Base-by-base conservation (phyloP, 2,797 vertebrate genomes). In the Sciurus vulgaris region DNA sequence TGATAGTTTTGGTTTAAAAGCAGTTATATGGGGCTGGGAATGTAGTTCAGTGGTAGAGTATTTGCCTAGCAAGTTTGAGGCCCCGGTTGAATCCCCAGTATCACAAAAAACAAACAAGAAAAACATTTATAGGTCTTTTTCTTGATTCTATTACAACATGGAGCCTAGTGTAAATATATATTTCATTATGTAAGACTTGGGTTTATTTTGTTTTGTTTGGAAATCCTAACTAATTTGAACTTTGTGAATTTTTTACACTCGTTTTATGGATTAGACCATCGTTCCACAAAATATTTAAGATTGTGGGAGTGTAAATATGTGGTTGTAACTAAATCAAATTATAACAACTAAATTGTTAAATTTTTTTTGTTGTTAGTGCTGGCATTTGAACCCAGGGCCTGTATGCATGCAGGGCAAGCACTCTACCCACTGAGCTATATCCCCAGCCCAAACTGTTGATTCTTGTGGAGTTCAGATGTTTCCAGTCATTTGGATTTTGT, bases 211-310 rank as follows among this genome's bases (percentile, higher is more conserved):
- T 73, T 78, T 85, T 81, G 9, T 82, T 76, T 76, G 61, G 17
- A 76, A 92, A 83, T 17, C 49, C 41, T 76, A 83, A 82, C 44
- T 81, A 67, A 81, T 89, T 67, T 67, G 77, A n/a, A 73, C n/a
- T 78, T 87, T 26, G 33, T 59, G 24, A 54, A 24, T 84, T 87
- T 86, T 87, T 84, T 35, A 49, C 72, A 30, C 6, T 82, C 5
- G 15, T 51, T 70, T 89, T 87, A 91, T 67, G 59, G 33, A 33
- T 83, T 86, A 93, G 63, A 70, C 4, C 81, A 56, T 63, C 38
- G 13, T 70, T 91, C 35, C 51, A 87, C n/a, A 86, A 93, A 93
- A 70, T 54, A 63, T 78, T 56, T 84, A 65, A 88, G 54, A 20
- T 38, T 91, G 56, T 72, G 22, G 78, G 56, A 65, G 54, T 65